A percentile compares a stretch with the other conserved stretches of the same genome.
phyloP scores from a whole-genome alignment of 1,140 invertebrate genomes.

The Antheraea mylitta region DNA sequence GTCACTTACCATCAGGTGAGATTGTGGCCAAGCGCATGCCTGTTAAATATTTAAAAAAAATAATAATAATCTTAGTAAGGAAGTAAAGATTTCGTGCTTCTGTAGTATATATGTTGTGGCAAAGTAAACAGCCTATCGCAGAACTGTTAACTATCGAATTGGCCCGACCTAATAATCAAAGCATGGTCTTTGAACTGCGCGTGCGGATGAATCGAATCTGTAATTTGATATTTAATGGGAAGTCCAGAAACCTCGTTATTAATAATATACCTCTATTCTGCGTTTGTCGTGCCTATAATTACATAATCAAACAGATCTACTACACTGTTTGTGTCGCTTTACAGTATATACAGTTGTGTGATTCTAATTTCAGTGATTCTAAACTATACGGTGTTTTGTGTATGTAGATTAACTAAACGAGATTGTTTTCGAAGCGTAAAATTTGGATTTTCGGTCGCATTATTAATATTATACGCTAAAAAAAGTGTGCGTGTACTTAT shows the following conservation, averaged over 20 bases:
- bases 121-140: constrained; percentile 1
- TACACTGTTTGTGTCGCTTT: neutral
- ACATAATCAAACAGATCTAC: neutral
- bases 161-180: constrained; percentile 12
- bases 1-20: no score
- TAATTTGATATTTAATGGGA: constrained; percentile 10
- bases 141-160: constrained; percentile 15
- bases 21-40: no score
- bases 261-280: neutral
- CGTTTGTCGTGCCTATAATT: neutral
- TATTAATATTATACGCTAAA: no score
- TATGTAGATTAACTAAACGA: no score
- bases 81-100: neutral
- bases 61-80: no score
- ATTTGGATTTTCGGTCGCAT: no score
- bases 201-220: neutral
- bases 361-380: no score
- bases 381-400: no score
- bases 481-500: no score
- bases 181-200: neutral
- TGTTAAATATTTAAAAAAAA: no score
- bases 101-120: neutral
- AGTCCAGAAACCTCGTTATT: neutral
- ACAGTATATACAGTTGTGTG: no score
- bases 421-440: no score